Percentiles rank a stretch among this genome's conserved stretches.
Evolutionary conservation across 2,888 invertebrate species (phyloP).

Genomic region (Tinea trinotella): DNA sequence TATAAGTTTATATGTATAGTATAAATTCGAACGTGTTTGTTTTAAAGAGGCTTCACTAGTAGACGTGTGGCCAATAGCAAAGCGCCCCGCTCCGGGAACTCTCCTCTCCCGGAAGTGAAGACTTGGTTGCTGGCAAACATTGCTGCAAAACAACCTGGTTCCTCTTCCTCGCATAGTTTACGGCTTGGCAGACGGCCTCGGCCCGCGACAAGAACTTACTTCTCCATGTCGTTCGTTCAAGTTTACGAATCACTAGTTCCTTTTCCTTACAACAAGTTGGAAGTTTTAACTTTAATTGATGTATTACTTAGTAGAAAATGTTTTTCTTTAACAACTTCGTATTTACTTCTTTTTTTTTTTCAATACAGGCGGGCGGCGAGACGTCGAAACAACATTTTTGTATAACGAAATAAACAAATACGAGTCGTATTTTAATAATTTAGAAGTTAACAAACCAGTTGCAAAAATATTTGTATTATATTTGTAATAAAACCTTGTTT

Average conservation of each 20-base stretch:
- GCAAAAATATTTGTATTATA: not conserved
- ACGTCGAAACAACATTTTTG: not conserved
- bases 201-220: conserved; percentile 10
- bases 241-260: conserved; percentile 8
- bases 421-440: not conserved
- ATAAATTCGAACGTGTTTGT: conserved; percentile 7
- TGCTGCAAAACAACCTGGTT: conserved; percentile 34
- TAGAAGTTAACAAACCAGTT: not conserved
- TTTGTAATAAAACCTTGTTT: conserved; percentile 12
- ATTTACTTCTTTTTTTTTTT: too few species aligned
- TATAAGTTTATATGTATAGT: not conserved
- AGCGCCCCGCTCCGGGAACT: not conserved
- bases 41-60: conserved; percentile 4
- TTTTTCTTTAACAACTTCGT: too few species aligned
- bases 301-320: too few species aligned
- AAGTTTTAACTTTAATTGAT: not conserved
- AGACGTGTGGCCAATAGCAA: conserved; percentile 1
- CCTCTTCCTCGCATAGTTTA: conserved; percentile 8
- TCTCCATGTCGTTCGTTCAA: conserved; percentile 3
- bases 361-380: too few species aligned
- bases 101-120: conserved; percentile 30
- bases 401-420: too few species aligned
- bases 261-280: not conserved
- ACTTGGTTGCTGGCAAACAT: conserved; percentile 31
- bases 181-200: conserved; percentile 5